phyloP scores from a whole-genome alignment of 2,113 vertebrate species.

The Promerops cafer region DNA sequence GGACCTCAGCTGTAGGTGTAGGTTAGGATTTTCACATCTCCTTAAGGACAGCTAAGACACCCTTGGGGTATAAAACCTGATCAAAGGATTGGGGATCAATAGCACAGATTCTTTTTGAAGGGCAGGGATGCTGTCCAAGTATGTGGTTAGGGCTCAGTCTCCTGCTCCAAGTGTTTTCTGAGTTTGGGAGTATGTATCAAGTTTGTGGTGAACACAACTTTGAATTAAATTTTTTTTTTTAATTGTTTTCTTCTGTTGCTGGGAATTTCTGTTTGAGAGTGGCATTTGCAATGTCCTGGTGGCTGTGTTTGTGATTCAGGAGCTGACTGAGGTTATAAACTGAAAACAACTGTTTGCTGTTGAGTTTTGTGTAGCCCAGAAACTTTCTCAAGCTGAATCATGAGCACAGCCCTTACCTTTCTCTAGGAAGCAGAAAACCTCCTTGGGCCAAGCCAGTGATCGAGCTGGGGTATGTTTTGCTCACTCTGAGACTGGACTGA shows the following conservation, averaged over 20 bases:
- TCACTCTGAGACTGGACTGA: not conserved
- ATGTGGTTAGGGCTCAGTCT: not conserved
- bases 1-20: accelerated
- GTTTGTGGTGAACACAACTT: not conserved
- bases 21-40: not conserved
- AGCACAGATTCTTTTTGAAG: not conserved
- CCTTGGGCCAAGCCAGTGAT: not conserved
- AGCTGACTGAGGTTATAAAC: not conserved
- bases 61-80: not conserved
- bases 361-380: not conserved
- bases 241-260: not conserved
- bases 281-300: not conserved
- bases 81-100: not conserved
- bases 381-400: not conserved
- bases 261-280: not conserved
- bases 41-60: not conserved
- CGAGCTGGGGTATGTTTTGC: not conserved
- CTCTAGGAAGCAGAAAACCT: not conserved
- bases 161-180: not conserved
- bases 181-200: not conserved
- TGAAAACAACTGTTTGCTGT: not conserved
- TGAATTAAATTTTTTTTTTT: accelerated
- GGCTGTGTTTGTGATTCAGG: not conserved
- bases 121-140: not conserved
- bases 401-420: not conserved